Conservation (phyloP, 2,888 invertebrate species). For the Phyllotreta striolata region DNA sequence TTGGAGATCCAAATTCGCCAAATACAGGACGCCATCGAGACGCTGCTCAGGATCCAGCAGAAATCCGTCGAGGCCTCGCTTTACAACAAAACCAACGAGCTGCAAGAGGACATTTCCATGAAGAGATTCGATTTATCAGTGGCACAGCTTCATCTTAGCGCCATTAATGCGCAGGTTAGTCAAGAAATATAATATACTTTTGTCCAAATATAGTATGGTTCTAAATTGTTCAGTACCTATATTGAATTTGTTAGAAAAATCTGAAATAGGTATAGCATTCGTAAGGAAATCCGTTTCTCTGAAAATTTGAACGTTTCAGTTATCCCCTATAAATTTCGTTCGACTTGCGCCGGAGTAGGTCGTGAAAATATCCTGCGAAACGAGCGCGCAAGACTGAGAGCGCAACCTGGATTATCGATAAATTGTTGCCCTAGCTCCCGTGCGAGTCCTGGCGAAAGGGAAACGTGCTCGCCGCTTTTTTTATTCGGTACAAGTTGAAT, state of each 20-base stretch:
- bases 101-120: constrained; percentile 93
- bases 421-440: constrained; percentile 52
- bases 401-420: constrained; percentile 55
- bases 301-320: neutral
- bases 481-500: constrained; percentile 2
- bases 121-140: constrained; percentile 93
- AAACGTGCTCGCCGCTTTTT: constrained; percentile 26
- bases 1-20: constrained; percentile 88
- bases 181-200: neutral
- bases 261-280: too few species aligned
- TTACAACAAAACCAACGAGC: constrained; percentile 93
- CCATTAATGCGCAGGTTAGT: constrained; percentile 87
- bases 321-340: neutral
- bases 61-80: constrained; percentile 81
- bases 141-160: constrained; percentile 88
- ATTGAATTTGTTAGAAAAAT: too few species aligned
- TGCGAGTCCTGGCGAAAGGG: constrained; percentile 34
- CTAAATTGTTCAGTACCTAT: too few species aligned
- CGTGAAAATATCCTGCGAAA: constrained; percentile 3
- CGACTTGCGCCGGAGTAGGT: constrained; percentile 9
- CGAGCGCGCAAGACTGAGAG: constrained; percentile 38
- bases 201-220: neutral
- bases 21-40: constrained; percentile 85
- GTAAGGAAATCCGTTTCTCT: too few species aligned
- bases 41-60: constrained; percentile 81